Evolutionary conservation across 2,888 invertebrate genomes (phyloP), one percentile per base, ranked within the genome.

Genomic region (Cataglyphis albicans): DNA sequence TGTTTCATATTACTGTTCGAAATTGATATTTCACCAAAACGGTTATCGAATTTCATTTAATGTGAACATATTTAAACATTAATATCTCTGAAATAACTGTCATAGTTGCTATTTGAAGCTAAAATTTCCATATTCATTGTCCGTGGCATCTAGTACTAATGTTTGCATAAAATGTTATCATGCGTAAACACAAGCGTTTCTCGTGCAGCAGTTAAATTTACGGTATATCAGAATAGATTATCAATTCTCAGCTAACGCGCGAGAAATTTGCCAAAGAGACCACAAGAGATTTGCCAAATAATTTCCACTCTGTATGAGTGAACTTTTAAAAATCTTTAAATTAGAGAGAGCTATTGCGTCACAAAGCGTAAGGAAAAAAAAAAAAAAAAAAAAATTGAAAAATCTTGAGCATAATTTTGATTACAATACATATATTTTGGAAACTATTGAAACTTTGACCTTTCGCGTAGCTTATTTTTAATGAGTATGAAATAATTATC

Each of bases 81-180:
- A 57, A 57, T 68, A 78, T 78, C 41, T 32, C 41, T 32, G 41
- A 15, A n/a, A 57, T 25, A 32, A 21, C 12, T 59, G 32, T 57
- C 57, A 3, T 44, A 52, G 35, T 32, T 57, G 41, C n/a, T 67
- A 7, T 44, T n/a, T 48, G 48, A 32, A 70, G 41, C 57, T 78
- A 44, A 70, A 70, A 78, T 78, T 78, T 70, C 41, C 70, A 78
- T 59, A 78, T 70, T 78, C 7, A 78, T 70, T 78, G 78, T 70
- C 57, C 44, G 25, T 70, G 57, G 44, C 59, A 78, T 70, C 41
- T 78, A 78, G 57, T 44, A 32, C 32, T 78, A 59, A 70, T 78
- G 76, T 78, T 70, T 78, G 78, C 78, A 59, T 70, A 70, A 78
- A 78, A 70, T 78, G 57, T 78, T 78, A 70, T 78, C 44, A 78